Conservation (phyloP, 2,113 vertebrate genomes). For the Eudyptes chrysolophus region DNA sequence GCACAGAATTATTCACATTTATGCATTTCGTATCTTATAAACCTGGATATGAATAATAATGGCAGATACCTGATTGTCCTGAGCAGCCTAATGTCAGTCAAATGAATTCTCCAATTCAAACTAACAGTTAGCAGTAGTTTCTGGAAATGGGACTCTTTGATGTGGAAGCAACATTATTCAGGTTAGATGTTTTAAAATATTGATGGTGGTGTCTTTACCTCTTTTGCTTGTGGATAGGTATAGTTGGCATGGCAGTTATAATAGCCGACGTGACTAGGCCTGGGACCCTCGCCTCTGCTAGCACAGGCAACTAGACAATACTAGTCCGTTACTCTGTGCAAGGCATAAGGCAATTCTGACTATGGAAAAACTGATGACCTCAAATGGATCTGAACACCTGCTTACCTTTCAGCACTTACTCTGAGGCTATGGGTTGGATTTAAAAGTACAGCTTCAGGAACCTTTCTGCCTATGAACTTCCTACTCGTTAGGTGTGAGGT, state of each 20-base stretch:
- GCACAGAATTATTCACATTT: slow-evolving; percentile 11
- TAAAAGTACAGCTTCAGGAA: background rate
- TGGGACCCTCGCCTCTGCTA: background rate
- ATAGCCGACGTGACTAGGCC: background rate
- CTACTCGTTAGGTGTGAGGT: background rate
- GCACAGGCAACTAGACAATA: background rate
- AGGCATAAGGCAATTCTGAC: background rate
- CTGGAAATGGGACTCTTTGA: background rate
- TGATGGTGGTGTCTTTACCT: background rate
- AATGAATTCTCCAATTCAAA: background rate
- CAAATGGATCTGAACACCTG: background rate
- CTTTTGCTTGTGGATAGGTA: background rate
- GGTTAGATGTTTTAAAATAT: background rate
- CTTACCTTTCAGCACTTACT: background rate
- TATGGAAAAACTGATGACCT: background rate
- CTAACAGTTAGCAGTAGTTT: background rate
- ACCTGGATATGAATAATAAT: background rate
- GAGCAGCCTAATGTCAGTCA: background rate
- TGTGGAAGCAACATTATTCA: background rate
- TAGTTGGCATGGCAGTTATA: background rate
- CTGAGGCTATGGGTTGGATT: background rate
- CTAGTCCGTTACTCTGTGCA: background rate
- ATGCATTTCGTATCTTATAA: slow-evolving; percentile 5
- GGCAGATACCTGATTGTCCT: background rate
- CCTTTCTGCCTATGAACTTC: background rate